A percentile compares a stretch with the other conserved stretches of the same genome.
Conservation (phyloP, 92 coral and sea anemone genomes). For the Desmophyllum pertusum region DNA sequence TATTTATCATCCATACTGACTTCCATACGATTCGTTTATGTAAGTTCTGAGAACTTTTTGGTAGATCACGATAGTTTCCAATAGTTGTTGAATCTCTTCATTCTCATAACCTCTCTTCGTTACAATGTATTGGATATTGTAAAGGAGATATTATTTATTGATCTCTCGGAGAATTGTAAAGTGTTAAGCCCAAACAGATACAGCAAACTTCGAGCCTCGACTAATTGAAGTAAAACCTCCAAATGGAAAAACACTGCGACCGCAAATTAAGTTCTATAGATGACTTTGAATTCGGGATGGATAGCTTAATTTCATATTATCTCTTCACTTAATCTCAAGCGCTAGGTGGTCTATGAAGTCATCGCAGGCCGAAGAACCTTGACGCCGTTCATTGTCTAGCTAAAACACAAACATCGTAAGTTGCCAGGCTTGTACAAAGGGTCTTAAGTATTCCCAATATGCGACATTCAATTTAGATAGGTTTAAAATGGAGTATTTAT, state of each 20-base stretch:
- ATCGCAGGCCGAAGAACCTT: constrained; percentile 10
- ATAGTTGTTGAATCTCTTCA: neutral
- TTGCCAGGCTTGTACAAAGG: constrained; percentile 29
- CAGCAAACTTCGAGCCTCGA: neutral
- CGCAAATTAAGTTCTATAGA: constrained; percentile 32
- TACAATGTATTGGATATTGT: neutral
- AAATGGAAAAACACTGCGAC: constrained; percentile 5
- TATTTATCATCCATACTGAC: neutral
- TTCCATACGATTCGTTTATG: neutral
- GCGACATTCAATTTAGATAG: constrained; percentile 12
- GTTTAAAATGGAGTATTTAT: neutral
- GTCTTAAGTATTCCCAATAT: constrained; percentile 14
- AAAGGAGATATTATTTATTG: neutral
- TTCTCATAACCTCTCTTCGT: neutral
- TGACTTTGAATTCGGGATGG: constrained; percentile 17
- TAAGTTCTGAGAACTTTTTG: neutral
- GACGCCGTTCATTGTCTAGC: constrained; percentile 51
- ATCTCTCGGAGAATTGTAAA: neutral
- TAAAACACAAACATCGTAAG: constrained; percentile 34
- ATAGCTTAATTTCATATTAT: constrained; percentile 5
- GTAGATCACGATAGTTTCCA: neutral
- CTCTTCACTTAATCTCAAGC: constrained; percentile 23
- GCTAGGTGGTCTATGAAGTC: constrained; percentile 24
- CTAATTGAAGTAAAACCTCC: too few species aligned
- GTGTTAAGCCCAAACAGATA: neutral